A percentile compares a stretch with the other conserved stretches of the same genome.
Evolutionary conservation across 2,888 invertebrate species (phyloP).

Genomic region (Hybos culiciformis): DNA sequence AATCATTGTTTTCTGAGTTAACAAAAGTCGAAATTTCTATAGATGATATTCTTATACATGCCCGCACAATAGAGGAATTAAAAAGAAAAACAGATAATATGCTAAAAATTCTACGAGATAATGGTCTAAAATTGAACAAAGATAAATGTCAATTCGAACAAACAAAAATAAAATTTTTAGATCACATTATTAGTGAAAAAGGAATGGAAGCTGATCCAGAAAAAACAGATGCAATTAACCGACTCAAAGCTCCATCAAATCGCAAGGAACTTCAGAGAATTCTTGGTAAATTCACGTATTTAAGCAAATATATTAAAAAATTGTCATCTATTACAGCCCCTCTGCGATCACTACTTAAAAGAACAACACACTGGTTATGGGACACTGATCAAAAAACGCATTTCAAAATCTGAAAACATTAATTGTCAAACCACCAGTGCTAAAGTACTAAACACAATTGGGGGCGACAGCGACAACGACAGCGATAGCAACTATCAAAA

Average conservation of each 20-base stretch:
- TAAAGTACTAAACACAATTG: too few species aligned
- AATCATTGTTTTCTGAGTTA: constrained; percentile 6
- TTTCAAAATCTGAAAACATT: neutral
- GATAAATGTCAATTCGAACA: constrained; percentile 14
- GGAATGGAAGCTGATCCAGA: constrained; percentile 11
- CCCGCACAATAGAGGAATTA: constrained; percentile 12
- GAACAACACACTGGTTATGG: neutral
- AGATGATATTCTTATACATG: constrained; percentile 16
- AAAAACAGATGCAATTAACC: constrained; percentile 10
- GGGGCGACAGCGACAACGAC: too few species aligned
- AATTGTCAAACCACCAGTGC: neutral
- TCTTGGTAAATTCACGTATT: neutral
- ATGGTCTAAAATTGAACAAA: constrained; percentile 15
- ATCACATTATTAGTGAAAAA: constrained; percentile 12
- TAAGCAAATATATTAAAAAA: neutral
- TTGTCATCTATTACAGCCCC: neutral
- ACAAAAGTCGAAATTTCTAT: constrained; percentile 12
- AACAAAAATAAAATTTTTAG: constrained; percentile 4
- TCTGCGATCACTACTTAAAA: neutral
- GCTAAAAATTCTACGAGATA: constrained; percentile 9
- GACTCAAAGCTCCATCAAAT: constrained; percentile 8
- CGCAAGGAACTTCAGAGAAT: neutral
- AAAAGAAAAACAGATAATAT: constrained; percentile 11
- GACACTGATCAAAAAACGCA: too few species aligned
- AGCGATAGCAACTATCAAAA: too few species aligned